Conservation (phyloP, 2,888 invertebrate species). For the Carterocephalus palaemon region DNA sequence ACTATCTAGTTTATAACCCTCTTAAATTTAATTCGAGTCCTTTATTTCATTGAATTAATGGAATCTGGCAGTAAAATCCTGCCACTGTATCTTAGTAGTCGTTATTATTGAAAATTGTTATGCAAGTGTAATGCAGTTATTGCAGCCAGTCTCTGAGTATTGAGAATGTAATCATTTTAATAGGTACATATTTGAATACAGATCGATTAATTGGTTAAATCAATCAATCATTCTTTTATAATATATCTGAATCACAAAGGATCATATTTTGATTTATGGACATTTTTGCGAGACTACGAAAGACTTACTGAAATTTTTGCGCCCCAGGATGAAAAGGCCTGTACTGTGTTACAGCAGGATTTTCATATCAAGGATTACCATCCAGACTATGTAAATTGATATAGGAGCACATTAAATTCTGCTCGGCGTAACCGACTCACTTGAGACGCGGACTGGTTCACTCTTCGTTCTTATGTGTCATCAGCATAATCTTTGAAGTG, state of each 20-base stretch:
- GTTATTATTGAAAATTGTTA: conserved; percentile 11
- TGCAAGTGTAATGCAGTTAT: too few relatives aligned
- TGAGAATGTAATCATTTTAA: conserved; percentile 2
- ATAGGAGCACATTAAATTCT: background rate
- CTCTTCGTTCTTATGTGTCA: background rate
- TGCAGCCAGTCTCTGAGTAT: background rate
- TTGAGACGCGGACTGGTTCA: conserved; percentile 3
- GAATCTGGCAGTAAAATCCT: conserved; percentile 8
- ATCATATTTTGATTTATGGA: too few relatives aligned
- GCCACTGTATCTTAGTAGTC: conserved; percentile 9
- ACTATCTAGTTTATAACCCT: conserved; percentile 19
- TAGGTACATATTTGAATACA: background rate
- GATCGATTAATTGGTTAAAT: background rate
- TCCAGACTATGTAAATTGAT: background rate
- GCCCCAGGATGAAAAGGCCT: too few relatives aligned
- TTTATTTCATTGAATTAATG: conserved; percentile 15
- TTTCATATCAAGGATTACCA: too few relatives aligned
- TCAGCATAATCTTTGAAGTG: conserved; percentile 12
- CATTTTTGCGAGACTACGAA: too few relatives aligned
- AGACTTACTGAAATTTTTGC: too few relatives aligned
- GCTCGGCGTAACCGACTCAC: conserved; percentile 7
- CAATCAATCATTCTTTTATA: conserved; percentile 4
- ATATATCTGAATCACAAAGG: background rate
- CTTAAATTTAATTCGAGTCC: conserved; percentile 9
- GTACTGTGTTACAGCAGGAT: too few relatives aligned